These are phyloP conservation scores for Drosophila kokeensis DNA, from an alignment of 2,888 invertebrate genomes.

Conservation along the genomic window DNA sequence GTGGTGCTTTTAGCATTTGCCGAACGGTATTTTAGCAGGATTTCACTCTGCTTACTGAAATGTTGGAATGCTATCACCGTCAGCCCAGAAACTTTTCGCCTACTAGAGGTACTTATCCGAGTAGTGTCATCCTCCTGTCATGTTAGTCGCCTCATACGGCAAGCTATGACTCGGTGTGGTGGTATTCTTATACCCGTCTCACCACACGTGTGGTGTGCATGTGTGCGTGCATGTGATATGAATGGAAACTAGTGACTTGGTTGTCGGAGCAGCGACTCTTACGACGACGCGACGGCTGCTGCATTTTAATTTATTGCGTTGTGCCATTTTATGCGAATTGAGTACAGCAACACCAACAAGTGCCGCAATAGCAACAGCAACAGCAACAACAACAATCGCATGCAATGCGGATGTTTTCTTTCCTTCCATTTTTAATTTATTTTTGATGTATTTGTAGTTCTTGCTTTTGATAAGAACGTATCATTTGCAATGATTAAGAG, in stretches of 20 bases:
- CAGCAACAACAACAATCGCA: conserved; percentile 19
- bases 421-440: conserved; percentile 1
- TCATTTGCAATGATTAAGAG: conserved; percentile 58
- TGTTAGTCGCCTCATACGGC: too few species aligned
- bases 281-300: conserved; percentile 52
- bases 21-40: too few species aligned
- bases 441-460: conserved; percentile 19
- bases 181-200: too few species aligned
- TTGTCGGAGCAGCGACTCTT: conserved; percentile 33
- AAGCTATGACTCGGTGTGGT: too few species aligned
- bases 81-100: too few species aligned
- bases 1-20: too few species aligned
- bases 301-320: conserved; percentile 79
- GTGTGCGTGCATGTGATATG: conserved; percentile 28
- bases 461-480: conserved; percentile 70
- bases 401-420: conserved; percentile 59
- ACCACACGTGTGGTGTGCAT: neutral
- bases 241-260: conserved; percentile 38
- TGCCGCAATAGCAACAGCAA: conserved; percentile 26
- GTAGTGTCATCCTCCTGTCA: too few species aligned
- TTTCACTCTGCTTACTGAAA: too few species aligned
- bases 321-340: conserved; percentile 79
- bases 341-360: conserved; percentile 59
- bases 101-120: too few species aligned
- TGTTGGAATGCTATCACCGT: too few species aligned